A percentile compares a stretch with the other conserved stretches of the same genome.
These are phyloP conservation scores for Turritopsis rubra DNA, from an alignment of 30 jellyfish, hydroid and myxozoan genomes.

Conservation along the genomic window DNA sequence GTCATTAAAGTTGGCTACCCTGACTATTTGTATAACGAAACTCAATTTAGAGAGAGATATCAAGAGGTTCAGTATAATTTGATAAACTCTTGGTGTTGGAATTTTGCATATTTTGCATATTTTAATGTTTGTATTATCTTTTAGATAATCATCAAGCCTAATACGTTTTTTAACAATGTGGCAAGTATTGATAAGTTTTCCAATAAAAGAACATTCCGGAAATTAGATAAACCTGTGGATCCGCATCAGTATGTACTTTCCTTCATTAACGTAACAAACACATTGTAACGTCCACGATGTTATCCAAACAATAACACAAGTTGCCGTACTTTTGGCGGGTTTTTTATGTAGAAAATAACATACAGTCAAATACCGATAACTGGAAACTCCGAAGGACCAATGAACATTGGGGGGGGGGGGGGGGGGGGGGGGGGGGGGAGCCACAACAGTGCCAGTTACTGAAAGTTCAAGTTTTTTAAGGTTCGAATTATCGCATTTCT, in stretches of 20 bases:
- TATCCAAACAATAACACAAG: too few relatives aligned
- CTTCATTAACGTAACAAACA: neutral
- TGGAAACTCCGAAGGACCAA: too few relatives aligned
- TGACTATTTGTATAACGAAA: constrained; percentile 64
- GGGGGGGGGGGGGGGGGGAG: too few relatives aligned
- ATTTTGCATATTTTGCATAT: neutral
- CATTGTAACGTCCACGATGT: too few relatives aligned
- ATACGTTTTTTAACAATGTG: constrained; percentile 84
- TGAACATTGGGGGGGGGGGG: too few relatives aligned
- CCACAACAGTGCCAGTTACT: too few relatives aligned
- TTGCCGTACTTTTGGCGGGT: too few relatives aligned
- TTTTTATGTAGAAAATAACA: neutral
- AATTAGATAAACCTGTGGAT: constrained; percentile 85
- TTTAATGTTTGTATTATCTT: neutral
- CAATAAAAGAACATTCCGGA: constrained; percentile 84
- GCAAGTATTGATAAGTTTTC: constrained; percentile 93
- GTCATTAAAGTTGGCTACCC: constrained; percentile 96
- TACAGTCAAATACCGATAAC: too few relatives aligned
- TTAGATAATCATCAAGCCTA: constrained; percentile 74
- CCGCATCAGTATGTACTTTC: constrained; percentile 90
- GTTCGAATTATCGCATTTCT: too few relatives aligned
- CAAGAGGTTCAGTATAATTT: constrained; percentile 56
- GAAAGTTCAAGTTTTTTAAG: too few relatives aligned
- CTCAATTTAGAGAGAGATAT: constrained; percentile 62
- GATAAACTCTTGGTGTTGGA: neutral